phyloP scores from a whole-genome alignment of 35 echinoderm and acorn worm species.

The Ptychodera flava region DNA sequence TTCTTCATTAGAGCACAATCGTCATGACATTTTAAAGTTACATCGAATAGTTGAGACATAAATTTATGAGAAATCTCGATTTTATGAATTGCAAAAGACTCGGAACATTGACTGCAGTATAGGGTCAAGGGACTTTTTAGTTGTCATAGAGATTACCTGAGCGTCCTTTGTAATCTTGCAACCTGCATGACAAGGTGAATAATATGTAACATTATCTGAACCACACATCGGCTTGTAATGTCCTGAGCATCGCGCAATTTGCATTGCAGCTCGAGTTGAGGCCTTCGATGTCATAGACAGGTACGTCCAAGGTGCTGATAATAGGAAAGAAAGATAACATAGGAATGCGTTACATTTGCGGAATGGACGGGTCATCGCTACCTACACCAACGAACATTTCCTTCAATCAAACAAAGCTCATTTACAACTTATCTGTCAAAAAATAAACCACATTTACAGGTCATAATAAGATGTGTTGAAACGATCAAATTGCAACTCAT shows the following conservation, averaged over 20 bases:
- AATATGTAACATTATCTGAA: conserved; percentile 13
- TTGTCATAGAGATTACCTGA: neutral
- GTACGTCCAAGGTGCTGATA: neutral
- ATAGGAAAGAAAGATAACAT: neutral
- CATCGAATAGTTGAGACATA: too few relatives aligned
- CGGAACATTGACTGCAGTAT: too few relatives aligned
- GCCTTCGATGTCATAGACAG: too few relatives aligned
- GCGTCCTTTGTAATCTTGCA: neutral
- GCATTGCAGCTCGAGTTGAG: conserved; percentile 10
- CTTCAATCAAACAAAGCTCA: neutral
- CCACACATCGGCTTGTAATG: conserved; percentile 32
- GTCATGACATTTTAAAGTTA: too few relatives aligned
- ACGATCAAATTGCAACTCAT: too few relatives aligned
- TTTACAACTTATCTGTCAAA: neutral
- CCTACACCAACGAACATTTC: neutral
- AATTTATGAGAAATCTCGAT: too few relatives aligned
- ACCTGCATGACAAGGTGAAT: conserved; percentile 36
- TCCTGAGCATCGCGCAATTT: conserved; percentile 19
- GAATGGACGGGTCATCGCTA: neutral
- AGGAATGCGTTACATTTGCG: neutral
- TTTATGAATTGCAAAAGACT: too few relatives aligned
- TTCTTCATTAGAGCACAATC: too few relatives aligned
- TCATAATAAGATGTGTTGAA: too few relatives aligned
- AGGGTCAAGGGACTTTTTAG: too few relatives aligned
- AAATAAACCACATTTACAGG: too few relatives aligned